Evolutionary conservation across 2,888 invertebrate species (phyloP).

Genomic region (Lycophotia porphyrea): DNA sequence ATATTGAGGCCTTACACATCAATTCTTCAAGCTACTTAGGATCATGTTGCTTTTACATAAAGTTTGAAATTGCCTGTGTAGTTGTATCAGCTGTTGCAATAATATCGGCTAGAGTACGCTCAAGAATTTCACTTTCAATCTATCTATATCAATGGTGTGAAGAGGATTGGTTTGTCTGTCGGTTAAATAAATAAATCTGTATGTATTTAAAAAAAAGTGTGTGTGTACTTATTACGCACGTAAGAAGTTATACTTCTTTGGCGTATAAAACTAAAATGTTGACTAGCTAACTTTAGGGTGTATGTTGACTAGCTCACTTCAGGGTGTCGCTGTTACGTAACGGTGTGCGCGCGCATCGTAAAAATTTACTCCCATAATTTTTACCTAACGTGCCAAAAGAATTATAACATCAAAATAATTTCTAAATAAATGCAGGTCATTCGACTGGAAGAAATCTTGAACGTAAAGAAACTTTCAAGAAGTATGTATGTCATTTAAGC

Average conservation of each 20-base stretch:
- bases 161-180: slow-evolving; percentile 18
- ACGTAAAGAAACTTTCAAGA: not conserved
- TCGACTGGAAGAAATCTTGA: not conserved
- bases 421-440: not conserved
- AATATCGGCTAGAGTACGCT: slow-evolving; percentile 53
- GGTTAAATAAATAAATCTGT: not conserved
- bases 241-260: too few species aligned
- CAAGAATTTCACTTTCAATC: slow-evolving; percentile 64
- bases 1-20: slow-evolving; percentile 31
- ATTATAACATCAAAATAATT: too few species aligned
- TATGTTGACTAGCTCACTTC: too few species aligned
- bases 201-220: not conserved
- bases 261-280: too few species aligned
- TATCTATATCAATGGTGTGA: slow-evolving; percentile 33
- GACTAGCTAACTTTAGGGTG: too few species aligned
- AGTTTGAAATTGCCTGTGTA: slow-evolving; percentile 20
- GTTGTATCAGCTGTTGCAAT: slow-evolving; percentile 60
- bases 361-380: too few species aligned
- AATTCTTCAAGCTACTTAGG: not conserved
- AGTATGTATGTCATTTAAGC: not conserved
- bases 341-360: too few species aligned
- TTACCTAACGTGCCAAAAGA: too few species aligned
- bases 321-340: too few species aligned
- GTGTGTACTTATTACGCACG: too few species aligned
- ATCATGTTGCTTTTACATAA: not conserved